Percentiles rank a stretch among this genome's conserved stretches.
phyloP scores from a whole-genome alignment of 1,140 invertebrate genomes.

The Semibalanus balanoides region DNA sequence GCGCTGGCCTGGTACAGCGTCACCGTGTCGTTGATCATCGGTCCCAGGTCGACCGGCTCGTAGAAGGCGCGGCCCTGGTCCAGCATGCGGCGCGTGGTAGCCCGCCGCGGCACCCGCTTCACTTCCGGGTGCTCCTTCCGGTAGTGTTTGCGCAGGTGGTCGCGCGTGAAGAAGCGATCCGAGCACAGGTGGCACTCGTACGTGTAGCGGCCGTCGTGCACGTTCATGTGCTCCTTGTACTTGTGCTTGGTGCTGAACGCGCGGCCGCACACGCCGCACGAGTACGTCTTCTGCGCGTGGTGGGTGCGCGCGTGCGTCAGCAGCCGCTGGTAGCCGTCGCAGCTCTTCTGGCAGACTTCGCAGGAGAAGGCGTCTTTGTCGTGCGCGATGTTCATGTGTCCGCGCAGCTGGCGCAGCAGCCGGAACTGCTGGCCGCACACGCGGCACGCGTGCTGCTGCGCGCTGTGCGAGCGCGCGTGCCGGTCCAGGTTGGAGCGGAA shows the following conservation, averaged over 20 bases:
- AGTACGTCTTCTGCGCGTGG: neutral
- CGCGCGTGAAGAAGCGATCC: neutral
- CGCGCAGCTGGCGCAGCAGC: neutral
- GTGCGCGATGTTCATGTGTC: neutral
- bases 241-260: neutral
- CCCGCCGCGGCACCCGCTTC: neutral
- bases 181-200: neutral
- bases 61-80: neutral
- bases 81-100: neutral
- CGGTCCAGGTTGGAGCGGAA: neutral
- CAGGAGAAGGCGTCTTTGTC: neutral
- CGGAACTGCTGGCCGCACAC: neutral
- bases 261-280: constrained; percentile 1
- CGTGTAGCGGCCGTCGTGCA: neutral
- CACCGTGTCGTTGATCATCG: neutral
- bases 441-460: neutral
- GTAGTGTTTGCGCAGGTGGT: neutral
- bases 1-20: neutral
- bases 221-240: neutral
- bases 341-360: neutral
- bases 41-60: neutral
- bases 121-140: neutral
- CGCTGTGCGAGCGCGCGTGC: neutral
- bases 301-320: neutral
- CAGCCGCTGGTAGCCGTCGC: neutral